Evolutionary conservation across 2,113 vertebrate genomes (phyloP).

Genomic region (Passerina amoena): DNA sequence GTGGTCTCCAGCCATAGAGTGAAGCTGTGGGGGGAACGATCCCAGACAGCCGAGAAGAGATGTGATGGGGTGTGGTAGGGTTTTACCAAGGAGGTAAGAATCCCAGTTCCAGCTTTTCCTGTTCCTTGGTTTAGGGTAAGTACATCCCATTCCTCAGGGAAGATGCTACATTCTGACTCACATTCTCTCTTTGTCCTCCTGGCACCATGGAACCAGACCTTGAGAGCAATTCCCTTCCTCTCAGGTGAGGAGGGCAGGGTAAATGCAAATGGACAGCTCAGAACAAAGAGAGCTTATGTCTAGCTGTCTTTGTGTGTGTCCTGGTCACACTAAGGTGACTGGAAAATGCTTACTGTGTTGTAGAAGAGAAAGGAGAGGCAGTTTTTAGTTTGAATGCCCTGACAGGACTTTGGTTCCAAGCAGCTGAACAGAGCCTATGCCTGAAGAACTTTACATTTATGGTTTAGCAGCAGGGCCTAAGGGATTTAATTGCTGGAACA

Average conservation of each 20-base stretch:
- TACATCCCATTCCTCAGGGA: not conserved
- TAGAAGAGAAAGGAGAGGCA: not conserved
- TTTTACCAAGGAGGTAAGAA: not conserved
- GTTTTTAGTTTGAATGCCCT: not conserved
- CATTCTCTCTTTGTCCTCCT: not conserved
- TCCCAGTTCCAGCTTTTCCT: not conserved
- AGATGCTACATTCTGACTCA: not conserved
- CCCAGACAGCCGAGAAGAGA: not conserved
- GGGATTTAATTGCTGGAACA: not conserved
- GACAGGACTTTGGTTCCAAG: not conserved
- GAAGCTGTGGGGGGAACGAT: not conserved
- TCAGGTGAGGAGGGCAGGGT: not conserved
- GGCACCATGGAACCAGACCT: not conserved
- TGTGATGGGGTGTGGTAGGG: not conserved
- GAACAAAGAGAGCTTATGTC: not conserved
- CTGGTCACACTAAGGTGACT: not conserved
- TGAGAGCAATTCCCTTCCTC: not conserved
- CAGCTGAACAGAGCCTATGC: not conserved
- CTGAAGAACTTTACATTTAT: not conserved
- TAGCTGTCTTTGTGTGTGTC: not conserved
- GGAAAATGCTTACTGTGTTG: not conserved
- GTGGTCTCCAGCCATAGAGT: not conserved
- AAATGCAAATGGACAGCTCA: not conserved
- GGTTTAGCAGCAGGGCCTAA: not conserved
- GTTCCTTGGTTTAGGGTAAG: not conserved